phyloP scores from a whole-genome alignment of 1,140 invertebrate genomes.

The Lysiphlebus fabarum region DNA sequence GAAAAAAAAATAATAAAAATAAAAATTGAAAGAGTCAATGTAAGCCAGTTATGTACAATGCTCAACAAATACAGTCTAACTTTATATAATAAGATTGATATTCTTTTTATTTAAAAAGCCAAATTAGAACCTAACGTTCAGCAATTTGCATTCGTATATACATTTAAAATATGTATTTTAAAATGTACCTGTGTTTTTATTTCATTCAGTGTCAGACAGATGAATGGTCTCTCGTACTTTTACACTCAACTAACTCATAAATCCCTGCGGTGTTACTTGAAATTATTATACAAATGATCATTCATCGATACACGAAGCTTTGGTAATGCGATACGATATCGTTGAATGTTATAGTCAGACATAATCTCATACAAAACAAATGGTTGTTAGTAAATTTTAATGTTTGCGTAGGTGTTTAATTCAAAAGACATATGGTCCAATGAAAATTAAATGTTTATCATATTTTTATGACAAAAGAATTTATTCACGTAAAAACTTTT shows the following conservation, averaged over 20 bases:
- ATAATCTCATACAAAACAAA: conserved; percentile 10
- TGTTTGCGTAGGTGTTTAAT: conserved; percentile 18
- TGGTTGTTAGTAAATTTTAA: conserved; percentile 15
- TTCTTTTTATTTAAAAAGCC: too few relatives aligned
- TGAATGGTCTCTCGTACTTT: background rate
- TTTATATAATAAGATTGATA: too few relatives aligned
- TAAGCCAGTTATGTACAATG: too few relatives aligned
- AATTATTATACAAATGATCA: conserved; percentile 23
- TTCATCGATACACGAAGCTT: conserved; percentile 22
- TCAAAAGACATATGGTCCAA: conserved; percentile 7
- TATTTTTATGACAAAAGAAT: conserved; percentile 30
- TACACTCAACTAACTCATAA: background rate
- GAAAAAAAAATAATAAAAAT: too few relatives aligned
- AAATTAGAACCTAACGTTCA: too few relatives aligned
- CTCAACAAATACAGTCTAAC: too few relatives aligned
- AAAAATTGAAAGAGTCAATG: too few relatives aligned
- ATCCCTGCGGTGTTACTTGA: conserved; percentile 13
- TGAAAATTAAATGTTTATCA: conserved; percentile 29
- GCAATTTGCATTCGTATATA: too few relatives aligned
- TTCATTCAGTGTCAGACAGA: background rate
- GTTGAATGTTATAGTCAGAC: background rate
- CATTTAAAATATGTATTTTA: too few relatives aligned
- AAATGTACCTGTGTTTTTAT: too few relatives aligned
- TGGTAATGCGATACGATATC: conserved; percentile 2
- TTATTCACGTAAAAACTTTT: conserved; percentile 18